Base-by-base conservation (phyloP, 2,113 vertebrate genomes). In the Trogon surrucura region DNA sequence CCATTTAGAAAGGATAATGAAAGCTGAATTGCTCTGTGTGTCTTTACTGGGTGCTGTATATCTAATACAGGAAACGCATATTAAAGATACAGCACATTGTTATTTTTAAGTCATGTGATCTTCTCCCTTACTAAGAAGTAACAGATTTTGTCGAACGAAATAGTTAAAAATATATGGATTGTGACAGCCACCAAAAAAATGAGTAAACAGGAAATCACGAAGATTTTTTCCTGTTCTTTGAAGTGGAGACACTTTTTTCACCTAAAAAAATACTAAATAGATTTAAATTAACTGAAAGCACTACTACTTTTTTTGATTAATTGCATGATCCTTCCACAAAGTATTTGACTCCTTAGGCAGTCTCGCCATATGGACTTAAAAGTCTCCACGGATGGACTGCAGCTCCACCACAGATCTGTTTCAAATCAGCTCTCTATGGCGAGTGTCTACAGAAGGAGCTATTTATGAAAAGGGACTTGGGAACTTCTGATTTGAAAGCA, bases 221-320 rank as follows among this genome's bases (percentile, higher is more conserved):
- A 27, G 58, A 80, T 80, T 74, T 86, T 73, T 85, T 85, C 67
- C 61, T 44, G 5, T 44, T 77, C 92, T 88, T 95, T 96, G 85
- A 95, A 94, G 85, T n/a, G 12, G 44, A 85, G 57, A 89, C 30
- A 79, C 19, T 86, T 74, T 44, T 86, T 96, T 82, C 50, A 93
- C 86, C 80, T 81, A 81, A 91, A 80, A 94, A 70, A 93, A 73
- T 9, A 67, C 27, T 84, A 91, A 80, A 80, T 82, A 82, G 54
- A 96, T 95, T 94, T 89, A 91, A 73, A 95, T 93, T 89, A 95
- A 96, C 87, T 89, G 70, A 81, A 95, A 95, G 88, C 89, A 91
- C 71, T 64, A 73, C 78, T 58, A 75, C 62, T 82, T 75, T 50
- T 89, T 96, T 92, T 95, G 89, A 97, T 96, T 95, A 96, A 95